phyloP scores from a whole-genome alignment of 2,888 invertebrate genomes.

The Xiphydria camelus region DNA sequence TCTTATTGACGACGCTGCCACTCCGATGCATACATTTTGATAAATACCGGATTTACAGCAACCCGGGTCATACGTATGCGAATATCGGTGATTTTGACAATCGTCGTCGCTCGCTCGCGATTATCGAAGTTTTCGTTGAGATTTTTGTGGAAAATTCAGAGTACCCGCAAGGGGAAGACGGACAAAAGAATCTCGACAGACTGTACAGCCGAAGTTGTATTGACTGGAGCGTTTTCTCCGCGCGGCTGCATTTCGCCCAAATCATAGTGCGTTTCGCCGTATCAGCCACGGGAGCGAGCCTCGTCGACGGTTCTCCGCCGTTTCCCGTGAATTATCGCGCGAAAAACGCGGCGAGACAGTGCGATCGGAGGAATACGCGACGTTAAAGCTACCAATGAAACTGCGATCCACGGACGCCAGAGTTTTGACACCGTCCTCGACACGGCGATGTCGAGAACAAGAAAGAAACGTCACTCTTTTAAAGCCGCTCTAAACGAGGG shows the following conservation, averaged over 20 bases:
- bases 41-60: too few relatives aligned
- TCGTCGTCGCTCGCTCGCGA: too few relatives aligned
- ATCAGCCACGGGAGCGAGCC: neutral
- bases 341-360: neutral
- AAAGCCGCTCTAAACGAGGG: neutral
- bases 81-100: too few relatives aligned
- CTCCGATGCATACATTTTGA: too few relatives aligned
- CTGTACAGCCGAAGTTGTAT: slow-evolving; percentile 47
- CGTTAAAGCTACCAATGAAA: slow-evolving; percentile 20
- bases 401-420: slow-evolving; percentile 24
- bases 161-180: too few relatives aligned
- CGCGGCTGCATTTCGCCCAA: slow-evolving; percentile 18
- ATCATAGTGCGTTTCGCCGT: slow-evolving; percentile 4
- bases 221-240: slow-evolving; percentile 35
- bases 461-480: slow-evolving; percentile 12
- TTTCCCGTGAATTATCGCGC: neutral
- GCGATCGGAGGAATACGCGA: slow-evolving; percentile 1
- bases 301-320: too few relatives aligned
- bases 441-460: slow-evolving; percentile 27
- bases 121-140: too few relatives aligned
- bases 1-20: slow-evolving; percentile 34
- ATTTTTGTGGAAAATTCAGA: too few relatives aligned
- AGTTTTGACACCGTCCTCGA: slow-evolving; percentile 8
- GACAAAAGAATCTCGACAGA: slow-evolving; percentile 43
- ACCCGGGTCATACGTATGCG: too few relatives aligned